Evolutionary conservation across 2,888 invertebrate species (phyloP).

Genomic region (Furcula furcula): DNA sequence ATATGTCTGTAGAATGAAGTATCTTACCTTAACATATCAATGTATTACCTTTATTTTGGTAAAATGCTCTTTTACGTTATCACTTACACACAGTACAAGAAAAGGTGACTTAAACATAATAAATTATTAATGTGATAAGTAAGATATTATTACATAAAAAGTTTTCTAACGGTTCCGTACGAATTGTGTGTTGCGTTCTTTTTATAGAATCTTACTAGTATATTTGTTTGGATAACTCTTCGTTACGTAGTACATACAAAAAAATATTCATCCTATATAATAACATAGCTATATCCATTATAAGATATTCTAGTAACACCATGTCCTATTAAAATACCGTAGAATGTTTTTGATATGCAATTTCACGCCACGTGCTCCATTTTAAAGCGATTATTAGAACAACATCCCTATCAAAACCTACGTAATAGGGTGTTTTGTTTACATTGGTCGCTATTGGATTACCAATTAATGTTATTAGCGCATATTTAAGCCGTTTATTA

Average conservation of each 20-base stretch:
- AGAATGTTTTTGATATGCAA: constrained; percentile 17
- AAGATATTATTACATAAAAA: neutral
- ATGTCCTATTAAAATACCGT: constrained; percentile 9
- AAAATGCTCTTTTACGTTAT: no score
- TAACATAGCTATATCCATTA: constrained; percentile 18
- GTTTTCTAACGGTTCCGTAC: constrained; percentile 1
- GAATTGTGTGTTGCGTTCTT: constrained; percentile 27
- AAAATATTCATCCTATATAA: constrained; percentile 27
- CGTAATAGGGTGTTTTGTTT: constrained; percentile 15
- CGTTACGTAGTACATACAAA: constrained; percentile 17
- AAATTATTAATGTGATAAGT: no score
- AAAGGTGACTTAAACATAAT: no score
- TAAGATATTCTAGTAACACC: constrained; percentile 4
- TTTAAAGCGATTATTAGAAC: constrained; percentile 10
- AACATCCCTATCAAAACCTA: constrained; percentile 15
- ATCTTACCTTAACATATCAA: no score
- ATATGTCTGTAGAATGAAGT: no score
- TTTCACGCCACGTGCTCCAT: constrained; percentile 10
- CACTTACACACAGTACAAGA: no score
- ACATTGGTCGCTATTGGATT: constrained; percentile 11
- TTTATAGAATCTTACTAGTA: constrained; percentile 25
- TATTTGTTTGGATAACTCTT: constrained; percentile 31
- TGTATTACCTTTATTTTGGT: no score
- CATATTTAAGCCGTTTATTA: constrained; percentile 24
- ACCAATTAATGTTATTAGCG: constrained; percentile 22